Evolutionary conservation across 2,113 vertebrate species (phyloP).

Genomic region (Mus spicilegus): DNA sequence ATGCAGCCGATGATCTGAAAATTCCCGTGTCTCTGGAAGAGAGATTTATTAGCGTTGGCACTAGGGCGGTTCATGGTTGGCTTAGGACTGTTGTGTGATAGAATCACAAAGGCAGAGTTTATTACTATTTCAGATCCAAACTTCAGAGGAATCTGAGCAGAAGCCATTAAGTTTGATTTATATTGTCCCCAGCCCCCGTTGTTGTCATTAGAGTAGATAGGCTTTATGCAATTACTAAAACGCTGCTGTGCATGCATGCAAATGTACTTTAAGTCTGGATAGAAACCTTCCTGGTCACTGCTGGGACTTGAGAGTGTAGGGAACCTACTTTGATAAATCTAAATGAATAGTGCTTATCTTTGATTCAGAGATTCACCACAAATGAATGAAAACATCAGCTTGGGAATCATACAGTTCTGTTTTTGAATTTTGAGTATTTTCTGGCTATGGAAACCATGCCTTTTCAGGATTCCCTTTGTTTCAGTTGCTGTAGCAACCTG

Average conservation of each 20-base stretch:
- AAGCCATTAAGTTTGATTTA: slow-evolving; percentile 56
- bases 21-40: slow-evolving; percentile 70
- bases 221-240: slow-evolving; percentile 50
- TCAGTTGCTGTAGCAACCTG: slow-evolving; percentile 80
- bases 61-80: slow-evolving; percentile 64
- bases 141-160: slow-evolving; percentile 71
- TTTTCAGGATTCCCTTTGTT: slow-evolving; percentile 74
- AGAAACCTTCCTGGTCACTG: not conserved
- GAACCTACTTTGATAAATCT: slow-evolving; percentile 43
- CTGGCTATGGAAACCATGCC: slow-evolving; percentile 58
- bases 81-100: slow-evolving; percentile 51
- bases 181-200: not conserved
- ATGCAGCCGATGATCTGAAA: slow-evolving; percentile 73
- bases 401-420: slow-evolving; percentile 50
- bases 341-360: slow-evolving; percentile 9
- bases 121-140: slow-evolving; percentile 63
- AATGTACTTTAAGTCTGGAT: slow-evolving; percentile 5
- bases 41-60: slow-evolving; percentile 75
- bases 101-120: slow-evolving; percentile 66
- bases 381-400: slow-evolving; percentile 50
- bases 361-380: slow-evolving; percentile 41
- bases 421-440: slow-evolving; percentile 48
- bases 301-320: slow-evolving; percentile 47
- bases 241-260: not conserved
- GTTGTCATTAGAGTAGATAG: slow-evolving; percentile 56